Evolutionary conservation across 2,797 vertebrate genomes (phyloP).

Genomic region (Garrulus glandarius): DNA sequence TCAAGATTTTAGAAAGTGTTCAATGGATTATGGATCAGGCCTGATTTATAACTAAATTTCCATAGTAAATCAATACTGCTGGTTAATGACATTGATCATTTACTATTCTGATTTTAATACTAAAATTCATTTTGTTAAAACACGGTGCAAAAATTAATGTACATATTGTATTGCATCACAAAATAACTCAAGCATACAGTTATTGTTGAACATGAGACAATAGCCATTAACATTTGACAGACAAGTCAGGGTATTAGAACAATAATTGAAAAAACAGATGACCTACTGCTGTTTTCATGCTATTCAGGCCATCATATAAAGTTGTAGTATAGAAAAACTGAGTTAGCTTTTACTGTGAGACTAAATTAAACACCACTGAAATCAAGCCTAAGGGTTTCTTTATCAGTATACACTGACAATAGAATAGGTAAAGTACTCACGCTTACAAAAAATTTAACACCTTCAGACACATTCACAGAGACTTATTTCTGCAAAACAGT

Average conservation of each 20-base stretch:
- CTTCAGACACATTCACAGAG: not conserved
- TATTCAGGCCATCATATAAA: conserved; percentile 60
- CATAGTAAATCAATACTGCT: conserved; percentile 27
- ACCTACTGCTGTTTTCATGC: conserved; percentile 38
- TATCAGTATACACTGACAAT: not conserved
- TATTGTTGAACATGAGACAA: conserved; percentile 60
- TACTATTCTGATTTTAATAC: conserved; percentile 44
- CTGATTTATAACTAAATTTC: conserved; percentile 45
- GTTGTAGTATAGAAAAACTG: conserved; percentile 36
- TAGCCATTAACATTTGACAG: conserved; percentile 61
- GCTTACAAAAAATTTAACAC: not conserved
- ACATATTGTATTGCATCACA: conserved; percentile 39
- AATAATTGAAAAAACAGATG: not conserved
- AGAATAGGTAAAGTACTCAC: not conserved
- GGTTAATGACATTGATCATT: conserved; percentile 48
- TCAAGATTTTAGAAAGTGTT: not conserved
- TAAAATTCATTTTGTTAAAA: conserved; percentile 56
- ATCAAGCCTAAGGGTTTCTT: not conserved
- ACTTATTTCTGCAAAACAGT: not conserved
- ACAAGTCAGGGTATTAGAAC: conserved; percentile 35
- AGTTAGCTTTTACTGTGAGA: conserved; percentile 46
- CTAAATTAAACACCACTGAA: conserved; percentile 49
- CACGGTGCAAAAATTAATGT: conserved; percentile 37
- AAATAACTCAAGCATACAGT: conserved; percentile 60
- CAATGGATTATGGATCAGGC: not conserved